These are phyloP conservation scores for Tachystola acroxantha DNA, from an alignment of 2,888 invertebrate genomes.

Conservation along the genomic window DNA sequence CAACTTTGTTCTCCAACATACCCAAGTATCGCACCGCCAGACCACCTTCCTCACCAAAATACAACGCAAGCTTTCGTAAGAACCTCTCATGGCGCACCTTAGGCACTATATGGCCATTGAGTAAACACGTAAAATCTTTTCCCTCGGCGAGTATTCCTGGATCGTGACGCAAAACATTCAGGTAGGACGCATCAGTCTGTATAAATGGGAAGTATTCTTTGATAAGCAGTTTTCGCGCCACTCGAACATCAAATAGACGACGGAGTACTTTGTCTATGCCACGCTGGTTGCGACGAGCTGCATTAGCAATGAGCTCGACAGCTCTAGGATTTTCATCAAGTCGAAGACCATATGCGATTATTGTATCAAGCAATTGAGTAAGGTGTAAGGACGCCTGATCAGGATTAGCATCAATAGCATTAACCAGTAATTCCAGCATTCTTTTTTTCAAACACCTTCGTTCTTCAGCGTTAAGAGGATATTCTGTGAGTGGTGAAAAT, in stretches of 20 bases:
- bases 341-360: constrained; percentile 27
- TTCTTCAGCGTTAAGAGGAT: constrained; percentile 31
- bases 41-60: neutral
- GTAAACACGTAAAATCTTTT: neutral
- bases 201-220: constrained; percentile 31
- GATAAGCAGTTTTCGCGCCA: constrained; percentile 40
- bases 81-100: neutral
- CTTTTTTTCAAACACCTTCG: too few species aligned
- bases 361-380: constrained; percentile 27
- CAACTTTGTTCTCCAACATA: too few species aligned
- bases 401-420: constrained; percentile 11
- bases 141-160: constrained; percentile 19
- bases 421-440: constrained; percentile 20
- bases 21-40: neutral
- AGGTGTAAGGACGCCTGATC: constrained; percentile 9
- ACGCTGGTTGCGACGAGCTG: constrained; percentile 23
- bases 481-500: constrained; percentile 38
- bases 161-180: constrained; percentile 49
- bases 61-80: neutral
- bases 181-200: constrained; percentile 37
- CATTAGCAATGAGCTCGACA: constrained; percentile 21
- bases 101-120: neutral
- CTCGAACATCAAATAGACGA: constrained; percentile 28
- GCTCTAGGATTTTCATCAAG: constrained; percentile 24
- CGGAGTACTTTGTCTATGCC: constrained; percentile 22